Percentiles rank a stretch among this genome's conserved stretches.
Evolutionary conservation across 2,888 invertebrate species (phyloP).

Genomic region (Molanna angustata): DNA sequence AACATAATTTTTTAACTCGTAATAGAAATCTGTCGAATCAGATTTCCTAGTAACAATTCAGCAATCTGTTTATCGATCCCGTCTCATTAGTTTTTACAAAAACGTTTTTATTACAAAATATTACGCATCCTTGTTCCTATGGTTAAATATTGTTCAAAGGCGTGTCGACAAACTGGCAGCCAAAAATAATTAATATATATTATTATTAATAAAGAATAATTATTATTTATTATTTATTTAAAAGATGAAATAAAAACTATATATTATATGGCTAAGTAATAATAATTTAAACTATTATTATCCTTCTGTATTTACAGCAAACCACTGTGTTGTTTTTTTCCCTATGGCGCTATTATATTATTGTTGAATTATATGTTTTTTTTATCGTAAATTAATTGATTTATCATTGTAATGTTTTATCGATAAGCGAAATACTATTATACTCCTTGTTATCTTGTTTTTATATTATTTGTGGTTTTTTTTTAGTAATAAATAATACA

Average conservation of each 20-base stretch:
- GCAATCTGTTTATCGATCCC: too few relatives aligned
- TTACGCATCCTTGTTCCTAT: constrained; percentile 12
- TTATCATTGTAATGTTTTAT: constrained; percentile 31
- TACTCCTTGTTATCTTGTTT: constrained; percentile 31
- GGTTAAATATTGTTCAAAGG: background rate
- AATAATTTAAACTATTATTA: too few relatives aligned
- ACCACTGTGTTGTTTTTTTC: constrained; percentile 16
- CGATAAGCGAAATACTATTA: constrained; percentile 35
- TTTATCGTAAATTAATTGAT: constrained; percentile 35
- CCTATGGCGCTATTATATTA: constrained; percentile 21
- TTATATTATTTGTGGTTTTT: constrained; percentile 24
- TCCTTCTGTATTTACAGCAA: constrained; percentile 16
- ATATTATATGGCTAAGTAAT: too few relatives aligned
- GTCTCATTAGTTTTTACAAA: too few relatives aligned
- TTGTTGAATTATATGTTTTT: constrained; percentile 24
- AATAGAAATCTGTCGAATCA: too few relatives aligned
- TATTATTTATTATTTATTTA: constrained; percentile 22
- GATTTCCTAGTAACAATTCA: too few relatives aligned
- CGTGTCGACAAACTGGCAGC: background rate
- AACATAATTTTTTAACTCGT: too few relatives aligned
- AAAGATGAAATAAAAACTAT: too few relatives aligned
- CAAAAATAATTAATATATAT: constrained; percentile 1
- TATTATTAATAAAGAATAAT: too few relatives aligned
- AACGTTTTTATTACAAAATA: constrained; percentile 4
- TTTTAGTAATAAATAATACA: background rate